Evolutionary conservation across 2,113 vertebrate species (phyloP).

Genomic region (Galemys pyrenaicus): DNA sequence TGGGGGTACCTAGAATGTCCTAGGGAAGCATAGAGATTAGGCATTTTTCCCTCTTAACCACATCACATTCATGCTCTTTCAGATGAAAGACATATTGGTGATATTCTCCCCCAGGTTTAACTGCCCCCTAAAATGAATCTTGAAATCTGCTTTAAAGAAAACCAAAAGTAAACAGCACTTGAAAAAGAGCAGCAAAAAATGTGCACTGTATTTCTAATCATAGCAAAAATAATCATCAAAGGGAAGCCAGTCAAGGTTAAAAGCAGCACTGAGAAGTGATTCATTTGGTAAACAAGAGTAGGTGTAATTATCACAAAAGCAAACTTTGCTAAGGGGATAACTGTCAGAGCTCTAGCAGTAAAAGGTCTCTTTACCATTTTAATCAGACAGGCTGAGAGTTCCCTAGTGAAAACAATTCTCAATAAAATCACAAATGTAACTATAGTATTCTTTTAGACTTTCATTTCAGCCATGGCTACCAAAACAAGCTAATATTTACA

Average conservation of each 20-base stretch:
- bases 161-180: constrained; percentile 32
- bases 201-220: constrained; percentile 54
- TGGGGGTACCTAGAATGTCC: neutral
- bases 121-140: constrained; percentile 15
- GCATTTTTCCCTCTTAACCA: neutral
- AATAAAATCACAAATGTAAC: constrained; percentile 82
- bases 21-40: neutral
- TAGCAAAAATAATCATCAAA: constrained; percentile 72
- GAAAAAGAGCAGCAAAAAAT: constrained; percentile 56
- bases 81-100: neutral
- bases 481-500: constrained; percentile 73
- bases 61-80: neutral
- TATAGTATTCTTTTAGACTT: constrained; percentile 72
- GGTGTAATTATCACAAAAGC: constrained; percentile 85
- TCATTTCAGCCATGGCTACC: constrained; percentile 55
- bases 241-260: constrained; percentile 76
- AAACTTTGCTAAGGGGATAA: constrained; percentile 85
- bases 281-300: constrained; percentile 83
- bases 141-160: constrained; percentile 48
- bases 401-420: constrained; percentile 79
- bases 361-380: constrained; percentile 85
- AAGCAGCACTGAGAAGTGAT: constrained; percentile 78
- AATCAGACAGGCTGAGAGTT: constrained; percentile 79
- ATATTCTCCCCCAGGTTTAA: constrained; percentile 3
- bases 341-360: constrained; percentile 80